Evolutionary conservation across 2,113 vertebrate genomes (phyloP), one percentile per base, ranked within the genome.

Genomic region (Seriola quinqueradiata): DNA sequence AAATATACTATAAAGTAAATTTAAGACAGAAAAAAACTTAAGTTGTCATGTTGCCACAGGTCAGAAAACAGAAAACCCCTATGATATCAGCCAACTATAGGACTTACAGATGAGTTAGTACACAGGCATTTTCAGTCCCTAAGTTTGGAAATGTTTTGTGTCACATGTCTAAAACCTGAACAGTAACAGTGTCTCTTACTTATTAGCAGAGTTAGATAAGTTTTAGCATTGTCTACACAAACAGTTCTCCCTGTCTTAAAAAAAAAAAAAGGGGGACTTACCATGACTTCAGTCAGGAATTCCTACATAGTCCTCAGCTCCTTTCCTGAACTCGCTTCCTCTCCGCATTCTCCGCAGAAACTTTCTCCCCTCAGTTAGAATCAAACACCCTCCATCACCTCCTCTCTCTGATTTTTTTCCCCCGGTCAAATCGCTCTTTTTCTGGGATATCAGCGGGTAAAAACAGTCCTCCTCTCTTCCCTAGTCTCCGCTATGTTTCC

Each of bases 201-300:
- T 14, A 9, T 23, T 7, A 19, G 28, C 50, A n/a, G 48, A 38
- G 4, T 13, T 17, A 4, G 6, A 16, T 70, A 10, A 7, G 14
- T 52, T 67, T 8, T 0, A 55, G 8, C 52, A 38, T 78, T 52
- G 64, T 72, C 40, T 12, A 66, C 9, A 40, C 17, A 50, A 61
- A 68, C 60, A 66, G 1, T 59, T 40, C 25, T 58, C 58, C 38
- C 50, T 0, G 17, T 25, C 8, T 50, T 54, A 7, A 65, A 72
- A 55, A 57, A 9, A 57, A 9, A 68, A 69, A 54, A 59, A 13
- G 1, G 13, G 68, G 81, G 75, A 88, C 91, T 92, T 74, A 93
- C 93, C 93, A 94, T 94, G 90, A 87, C 89, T 91, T 92, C 84
- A 91, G 91, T 89, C 88, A 58, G 89, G 91, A 92, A 89, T 91